Evolutionary conservation across 2,888 invertebrate genomes (phyloP).

Genomic region (Cepaea hortensis): DNA sequence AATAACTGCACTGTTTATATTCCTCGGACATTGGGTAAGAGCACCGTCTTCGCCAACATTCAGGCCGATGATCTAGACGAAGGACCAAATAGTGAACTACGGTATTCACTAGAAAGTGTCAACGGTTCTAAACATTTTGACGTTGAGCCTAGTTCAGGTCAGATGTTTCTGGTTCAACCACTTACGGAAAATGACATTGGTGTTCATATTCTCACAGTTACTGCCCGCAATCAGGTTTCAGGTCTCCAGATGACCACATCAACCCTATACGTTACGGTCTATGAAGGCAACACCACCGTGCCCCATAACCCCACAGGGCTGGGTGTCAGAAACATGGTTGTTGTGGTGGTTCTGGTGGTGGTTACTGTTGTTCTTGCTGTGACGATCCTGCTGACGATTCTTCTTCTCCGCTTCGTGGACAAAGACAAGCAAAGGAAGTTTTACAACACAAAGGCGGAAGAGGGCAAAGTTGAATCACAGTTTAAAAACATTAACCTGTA

Average conservation of each 20-base stretch:
- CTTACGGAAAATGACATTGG: conserved; percentile 45
- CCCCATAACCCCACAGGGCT: background rate
- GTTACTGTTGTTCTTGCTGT: conserved; percentile 57
- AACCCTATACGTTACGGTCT: conserved; percentile 51
- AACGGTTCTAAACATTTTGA: conserved; percentile 50
- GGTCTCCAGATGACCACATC: conserved; percentile 43
- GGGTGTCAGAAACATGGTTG: conserved; percentile 53
- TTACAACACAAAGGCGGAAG: conserved; percentile 53
- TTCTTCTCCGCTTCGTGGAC: conserved; percentile 55
- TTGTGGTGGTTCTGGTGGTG: conserved; percentile 56
- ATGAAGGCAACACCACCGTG: conserved; percentile 48
- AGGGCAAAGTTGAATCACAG: conserved; percentile 45
- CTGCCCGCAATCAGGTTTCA: conserved; percentile 42
- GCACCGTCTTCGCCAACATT: conserved; percentile 37
- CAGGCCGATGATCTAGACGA: conserved; percentile 43
- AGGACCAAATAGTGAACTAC: conserved; percentile 43
- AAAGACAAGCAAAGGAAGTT: conserved; percentile 51
- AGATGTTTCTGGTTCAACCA: conserved; percentile 42
- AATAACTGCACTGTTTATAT: conserved; percentile 58
- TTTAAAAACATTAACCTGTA: conserved; percentile 30
- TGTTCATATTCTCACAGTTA: conserved; percentile 36
- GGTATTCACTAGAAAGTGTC: conserved; percentile 34
- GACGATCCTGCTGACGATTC: conserved; percentile 57
- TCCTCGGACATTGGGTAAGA: conserved; percentile 46
- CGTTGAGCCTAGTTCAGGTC: conserved; percentile 43